Conservation (phyloP, 2,888 invertebrate species). For the Drosophila paracracens region DNA sequence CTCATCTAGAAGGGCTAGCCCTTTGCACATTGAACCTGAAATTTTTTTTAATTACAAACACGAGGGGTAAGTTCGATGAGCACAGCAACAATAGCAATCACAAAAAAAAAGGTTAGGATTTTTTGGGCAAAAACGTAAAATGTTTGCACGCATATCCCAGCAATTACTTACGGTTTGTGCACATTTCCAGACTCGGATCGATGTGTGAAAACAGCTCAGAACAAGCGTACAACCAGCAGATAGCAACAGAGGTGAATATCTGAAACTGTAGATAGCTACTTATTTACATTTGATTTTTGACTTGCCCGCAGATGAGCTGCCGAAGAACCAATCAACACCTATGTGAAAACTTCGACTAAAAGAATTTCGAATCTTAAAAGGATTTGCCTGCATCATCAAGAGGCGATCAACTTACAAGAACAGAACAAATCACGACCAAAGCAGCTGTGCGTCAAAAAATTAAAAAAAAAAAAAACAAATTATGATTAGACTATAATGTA, state of each 20-base stretch:
- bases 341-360: constrained; percentile 33
- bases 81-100: constrained; percentile 31
- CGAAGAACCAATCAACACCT: constrained; percentile 62
- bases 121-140: constrained; percentile 79
- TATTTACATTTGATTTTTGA: constrained; percentile 30
- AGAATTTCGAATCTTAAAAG: constrained; percentile 13
- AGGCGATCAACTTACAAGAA: constrained; percentile 60
- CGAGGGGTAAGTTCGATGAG: constrained; percentile 49
- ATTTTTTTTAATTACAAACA: constrained; percentile 59
- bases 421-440: constrained; percentile 25
- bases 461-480: neutral
- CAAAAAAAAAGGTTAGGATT: constrained; percentile 55
- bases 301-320: constrained; percentile 43
- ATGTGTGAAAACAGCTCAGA: constrained; percentile 1
- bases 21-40: constrained; percentile 64
- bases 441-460: constrained; percentile 61
- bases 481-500: constrained; percentile 10
- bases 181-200: constrained; percentile 42
- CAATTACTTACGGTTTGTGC: constrained; percentile 83
- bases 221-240: neutral
- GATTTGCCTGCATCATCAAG: constrained; percentile 43
- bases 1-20: constrained; percentile 52
- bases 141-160: constrained; percentile 82
- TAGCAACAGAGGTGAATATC: neutral
- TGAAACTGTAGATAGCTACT: constrained; percentile 43